These are phyloP conservation scores for Tiliacea aurago DNA, from an alignment of 2,888 invertebrate species.

Conservation along the genomic window DNA sequence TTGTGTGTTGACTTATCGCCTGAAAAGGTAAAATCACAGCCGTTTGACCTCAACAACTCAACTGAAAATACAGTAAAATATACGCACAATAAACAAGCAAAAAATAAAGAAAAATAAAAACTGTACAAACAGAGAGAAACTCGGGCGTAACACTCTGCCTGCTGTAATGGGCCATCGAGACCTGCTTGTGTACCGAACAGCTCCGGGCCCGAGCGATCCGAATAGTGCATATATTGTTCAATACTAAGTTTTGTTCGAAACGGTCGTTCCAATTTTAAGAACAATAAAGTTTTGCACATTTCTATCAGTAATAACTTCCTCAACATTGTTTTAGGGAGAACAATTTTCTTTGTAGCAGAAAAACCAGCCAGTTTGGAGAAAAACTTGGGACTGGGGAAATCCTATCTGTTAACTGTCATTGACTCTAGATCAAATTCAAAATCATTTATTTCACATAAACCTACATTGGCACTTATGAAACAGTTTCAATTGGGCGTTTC, in stretches of 20 bases:
- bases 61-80: conserved; percentile 34
- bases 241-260: conserved; percentile 35
- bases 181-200: conserved; percentile 21
- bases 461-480: no score
- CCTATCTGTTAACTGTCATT: neutral
- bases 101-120: conserved; percentile 33
- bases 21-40: conserved; percentile 10
- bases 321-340: conserved; percentile 29
- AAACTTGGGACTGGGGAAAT: neutral
- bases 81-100: conserved; percentile 25
- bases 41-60: conserved; percentile 1
- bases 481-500: no score
- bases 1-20: neutral
- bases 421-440: no score
- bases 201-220: conserved; percentile 7
- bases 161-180: conserved; percentile 51
- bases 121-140: conserved; percentile 33
- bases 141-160: conserved; percentile 42
- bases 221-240: conserved; percentile 47
- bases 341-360: conserved; percentile 1
- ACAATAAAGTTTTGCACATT: conserved; percentile 45
- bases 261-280: conserved; percentile 47
- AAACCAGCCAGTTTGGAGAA: neutral
- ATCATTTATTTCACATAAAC: no score
- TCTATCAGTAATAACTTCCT: conserved; percentile 24